Evolutionary conservation across 1,140 invertebrate species (phyloP).

Genomic region (Cyclargus thomasi): DNA sequence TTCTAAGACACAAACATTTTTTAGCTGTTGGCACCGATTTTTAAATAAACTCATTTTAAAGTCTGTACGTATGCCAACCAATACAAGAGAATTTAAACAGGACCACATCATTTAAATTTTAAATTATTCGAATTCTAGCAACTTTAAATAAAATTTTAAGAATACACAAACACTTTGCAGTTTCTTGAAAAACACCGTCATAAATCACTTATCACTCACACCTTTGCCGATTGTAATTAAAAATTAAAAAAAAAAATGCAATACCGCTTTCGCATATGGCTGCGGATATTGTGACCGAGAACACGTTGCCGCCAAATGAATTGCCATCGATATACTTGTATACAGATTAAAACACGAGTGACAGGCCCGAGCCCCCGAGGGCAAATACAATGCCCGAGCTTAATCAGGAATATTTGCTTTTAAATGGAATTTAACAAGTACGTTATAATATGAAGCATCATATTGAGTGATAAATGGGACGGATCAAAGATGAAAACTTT

Average conservation of each 20-base stretch:
- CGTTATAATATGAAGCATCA: not conserved
- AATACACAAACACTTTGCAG: not conserved
- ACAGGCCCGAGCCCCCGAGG: not conserved
- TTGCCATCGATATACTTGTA: not conserved
- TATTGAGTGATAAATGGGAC: no score
- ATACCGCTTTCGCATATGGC: slow-evolving; percentile 28
- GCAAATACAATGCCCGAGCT: not conserved
- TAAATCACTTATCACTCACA: not conserved
- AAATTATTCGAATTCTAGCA: not conserved
- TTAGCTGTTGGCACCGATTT: no score
- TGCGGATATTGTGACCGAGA: slow-evolving; percentile 31
- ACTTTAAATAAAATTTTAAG: not conserved
- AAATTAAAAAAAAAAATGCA: slow-evolving; percentile 28
- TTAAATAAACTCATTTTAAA: no score
- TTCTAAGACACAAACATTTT: no score
- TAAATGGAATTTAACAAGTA: not conserved
- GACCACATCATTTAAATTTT: not conserved
- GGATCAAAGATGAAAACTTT: no score
- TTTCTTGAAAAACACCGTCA: not conserved
- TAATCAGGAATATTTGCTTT: not conserved
- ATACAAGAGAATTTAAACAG: no score
- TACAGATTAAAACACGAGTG: not conserved
- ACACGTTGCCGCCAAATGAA: not conserved
- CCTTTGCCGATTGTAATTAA: slow-evolving; percentile 20
- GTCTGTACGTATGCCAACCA: no score